Evolutionary conservation across 2,797 vertebrate species (phyloP), one percentile per base, ranked within the genome.

Genomic region (Epinephelus awoara): DNA sequence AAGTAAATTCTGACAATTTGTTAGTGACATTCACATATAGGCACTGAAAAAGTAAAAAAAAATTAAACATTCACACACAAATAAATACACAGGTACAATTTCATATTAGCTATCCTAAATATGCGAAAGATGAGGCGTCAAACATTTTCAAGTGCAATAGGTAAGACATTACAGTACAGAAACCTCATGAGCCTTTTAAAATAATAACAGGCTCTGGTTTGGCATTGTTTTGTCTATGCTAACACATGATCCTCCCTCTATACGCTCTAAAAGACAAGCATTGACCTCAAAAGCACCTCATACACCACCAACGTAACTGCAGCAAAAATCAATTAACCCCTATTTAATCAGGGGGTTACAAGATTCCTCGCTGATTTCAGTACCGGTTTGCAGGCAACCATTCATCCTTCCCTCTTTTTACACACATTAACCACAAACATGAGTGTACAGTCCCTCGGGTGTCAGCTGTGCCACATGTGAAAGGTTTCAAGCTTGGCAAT

Each of bases 111-210:
- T 63, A 88, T 66, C 8, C 69, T 88, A 84, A 79, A 81, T 58
- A 89, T 55, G 70, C 56, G 82, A 85, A 77, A 72, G 69, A 88
- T 75, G 77, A 85, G 80, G 84, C 67, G 19, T 81, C 58, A 82
- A 70, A 89, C 72, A 80, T 82, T 69, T 86, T 87, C 62, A 91
- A 90, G 87, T 92, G 87, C 88, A 93, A 87, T 46, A 84, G 80
- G 77, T 75, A 85, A 89, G 73, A 88, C 76, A 65, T 87, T 71
- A 81, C 67, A 85, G 80, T 79, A 90, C 73, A 86, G 74, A 78
- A 81, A 85, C 76, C 62, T 62, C 42, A 25, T 2, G 62, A 88
- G 67, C 63, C 82, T 83, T 74, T 38, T 62, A 67, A 67, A 73
- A 64, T 64, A 56, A 72, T 55, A 72, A 67, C 51, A 75, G 82